phyloP scores from a whole-genome alignment of 2,113 vertebrate genomes.

The Scolopax mira region DNA sequence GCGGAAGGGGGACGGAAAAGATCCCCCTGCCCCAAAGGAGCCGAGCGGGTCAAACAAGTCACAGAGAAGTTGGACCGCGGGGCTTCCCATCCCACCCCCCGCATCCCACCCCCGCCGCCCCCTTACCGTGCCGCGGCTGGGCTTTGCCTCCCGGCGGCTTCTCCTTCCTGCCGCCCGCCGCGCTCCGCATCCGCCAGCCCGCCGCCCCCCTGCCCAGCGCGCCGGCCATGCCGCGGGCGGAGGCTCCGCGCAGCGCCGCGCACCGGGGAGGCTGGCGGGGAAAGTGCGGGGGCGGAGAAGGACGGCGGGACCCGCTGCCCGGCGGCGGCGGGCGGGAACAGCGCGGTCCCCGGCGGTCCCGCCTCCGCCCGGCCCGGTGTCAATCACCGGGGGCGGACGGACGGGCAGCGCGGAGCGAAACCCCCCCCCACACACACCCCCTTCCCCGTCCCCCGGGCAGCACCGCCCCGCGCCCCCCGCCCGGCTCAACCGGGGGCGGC shows the following conservation, averaged over 20 bases:
- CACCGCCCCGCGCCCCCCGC: neutral
- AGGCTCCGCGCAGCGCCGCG: neutral
- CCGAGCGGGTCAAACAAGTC: neutral
- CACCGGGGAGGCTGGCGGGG: neutral
- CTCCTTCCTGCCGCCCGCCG: conserved; percentile 35
- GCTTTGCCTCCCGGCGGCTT: conserved; percentile 24
- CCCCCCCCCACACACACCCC: no score
- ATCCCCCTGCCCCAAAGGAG: no score
- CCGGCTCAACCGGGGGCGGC: neutral
- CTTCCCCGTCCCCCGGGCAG: neutral
- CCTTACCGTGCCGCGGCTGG: conserved; percentile 63
- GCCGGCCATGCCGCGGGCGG: neutral
- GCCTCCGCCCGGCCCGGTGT: neutral
- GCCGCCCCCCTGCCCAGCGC: conserved; percentile 44
- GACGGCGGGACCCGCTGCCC: neutral
- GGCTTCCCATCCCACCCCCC: neutral
- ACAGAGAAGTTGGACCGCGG: neutral
- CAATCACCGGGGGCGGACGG: neutral
- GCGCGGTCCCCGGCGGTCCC: neutral
- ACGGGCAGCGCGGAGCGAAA: neutral
- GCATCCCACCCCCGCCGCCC: neutral
- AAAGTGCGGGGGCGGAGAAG: neutral
- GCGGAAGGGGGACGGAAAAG: neutral
- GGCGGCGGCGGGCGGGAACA: neutral
- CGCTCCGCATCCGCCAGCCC: conserved; percentile 66